phyloP scores from a whole-genome alignment of 2,113 vertebrate genomes.

The Cyprinus carpio region DNA sequence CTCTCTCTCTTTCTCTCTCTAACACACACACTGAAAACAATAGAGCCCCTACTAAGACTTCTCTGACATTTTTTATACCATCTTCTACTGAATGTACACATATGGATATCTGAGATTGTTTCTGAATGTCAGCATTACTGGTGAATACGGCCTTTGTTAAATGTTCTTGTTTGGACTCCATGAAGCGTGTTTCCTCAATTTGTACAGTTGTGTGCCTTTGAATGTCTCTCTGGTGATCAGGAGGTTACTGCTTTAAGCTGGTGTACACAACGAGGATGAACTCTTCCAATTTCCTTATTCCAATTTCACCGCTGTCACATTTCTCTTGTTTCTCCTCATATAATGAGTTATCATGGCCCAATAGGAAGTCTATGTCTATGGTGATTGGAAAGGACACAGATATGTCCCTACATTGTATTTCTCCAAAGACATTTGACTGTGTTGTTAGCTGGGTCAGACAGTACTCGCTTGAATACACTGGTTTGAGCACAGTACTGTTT shows the following conservation, averaged over 20 bases:
- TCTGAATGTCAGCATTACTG: constrained; percentile 52
- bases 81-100: constrained; percentile 58
- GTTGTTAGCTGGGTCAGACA: background rate
- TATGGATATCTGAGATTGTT: constrained; percentile 60
- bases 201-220: constrained; percentile 48
- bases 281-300: background rate
- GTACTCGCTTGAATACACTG: background rate
- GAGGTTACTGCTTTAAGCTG: background rate
- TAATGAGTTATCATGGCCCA: background rate
- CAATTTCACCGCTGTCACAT: constrained; percentile 8
- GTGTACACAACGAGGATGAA: background rate
- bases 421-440: background rate
- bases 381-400: background rate
- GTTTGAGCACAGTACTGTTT: background rate
- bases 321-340: background rate
- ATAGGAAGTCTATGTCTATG: background rate
- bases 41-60: constrained; percentile 51
- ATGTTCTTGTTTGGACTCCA: constrained; percentile 57
- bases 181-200: constrained; percentile 55
- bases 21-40: constrained; percentile 68
- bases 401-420: background rate
- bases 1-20: too few relatives aligned
- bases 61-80: constrained; percentile 54
- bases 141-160: constrained; percentile 47
- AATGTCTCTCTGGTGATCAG: constrained; percentile 34